These are phyloP conservation scores for Mormyrops boulengeri DNA, from an alignment of 2,797 vertebrate species.

Conservation along the genomic window DNA sequence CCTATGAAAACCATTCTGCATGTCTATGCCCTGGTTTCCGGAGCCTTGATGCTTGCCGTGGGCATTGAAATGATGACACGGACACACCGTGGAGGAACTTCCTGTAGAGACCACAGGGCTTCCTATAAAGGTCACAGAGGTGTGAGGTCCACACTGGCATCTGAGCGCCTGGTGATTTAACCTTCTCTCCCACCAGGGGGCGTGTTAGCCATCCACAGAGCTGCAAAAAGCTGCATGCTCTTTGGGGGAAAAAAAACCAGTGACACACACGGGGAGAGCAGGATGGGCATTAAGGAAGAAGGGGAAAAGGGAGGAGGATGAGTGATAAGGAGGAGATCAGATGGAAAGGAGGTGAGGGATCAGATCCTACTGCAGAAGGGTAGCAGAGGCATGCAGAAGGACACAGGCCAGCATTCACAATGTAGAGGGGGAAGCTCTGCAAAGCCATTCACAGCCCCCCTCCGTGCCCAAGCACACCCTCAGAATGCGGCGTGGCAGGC, in stretches of 20 bases:
- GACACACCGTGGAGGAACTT: neutral
- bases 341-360: neutral
- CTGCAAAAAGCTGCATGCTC: neutral
- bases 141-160: neutral
- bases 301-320: neutral
- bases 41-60: neutral
- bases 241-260: neutral
- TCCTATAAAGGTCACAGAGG: neutral
- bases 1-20: neutral
- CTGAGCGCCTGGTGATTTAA: neutral
- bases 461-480: slow-evolving; percentile 47
- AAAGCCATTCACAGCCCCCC: slow-evolving; percentile 31
- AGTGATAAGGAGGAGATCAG: neutral
- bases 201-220: neutral
- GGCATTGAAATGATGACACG: neutral
- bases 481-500: slow-evolving; percentile 61
- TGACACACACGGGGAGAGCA: neutral
- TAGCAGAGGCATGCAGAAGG: neutral
- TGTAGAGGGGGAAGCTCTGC: neutral
- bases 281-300: slow-evolving; percentile 23
- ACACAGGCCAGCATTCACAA: slow-evolving; percentile 7
- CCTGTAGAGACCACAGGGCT: neutral
- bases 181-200: neutral
- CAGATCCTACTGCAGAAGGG: neutral
- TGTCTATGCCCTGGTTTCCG: neutral